A percentile compares a stretch with the other conserved stretches of the same genome.
Conservation (phyloP, 2,113 vertebrate genomes). For the Equus quagga region DNA sequence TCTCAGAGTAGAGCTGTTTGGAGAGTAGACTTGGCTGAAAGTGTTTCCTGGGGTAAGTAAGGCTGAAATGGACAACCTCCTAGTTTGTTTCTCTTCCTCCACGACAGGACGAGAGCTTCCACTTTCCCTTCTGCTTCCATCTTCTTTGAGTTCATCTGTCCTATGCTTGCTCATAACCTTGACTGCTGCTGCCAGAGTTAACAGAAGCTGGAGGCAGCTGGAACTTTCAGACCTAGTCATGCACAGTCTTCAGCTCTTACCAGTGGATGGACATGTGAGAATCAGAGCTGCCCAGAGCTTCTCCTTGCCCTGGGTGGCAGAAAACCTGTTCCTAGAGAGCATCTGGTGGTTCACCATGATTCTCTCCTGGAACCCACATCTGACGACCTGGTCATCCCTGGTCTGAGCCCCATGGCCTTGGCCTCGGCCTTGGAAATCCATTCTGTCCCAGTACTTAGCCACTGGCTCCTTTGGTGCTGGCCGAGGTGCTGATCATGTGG, state of each 20-base stretch:
- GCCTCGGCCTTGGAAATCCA: background rate
- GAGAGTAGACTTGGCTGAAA: background rate
- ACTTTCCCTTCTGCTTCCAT: background rate
- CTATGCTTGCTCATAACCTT: background rate
- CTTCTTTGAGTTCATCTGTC: background rate
- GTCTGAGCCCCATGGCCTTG: background rate
- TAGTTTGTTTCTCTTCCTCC: background rate
- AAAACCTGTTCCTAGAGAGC: background rate
- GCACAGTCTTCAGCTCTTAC: background rate
- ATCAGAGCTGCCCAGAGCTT: background rate
- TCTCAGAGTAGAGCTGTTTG: background rate
- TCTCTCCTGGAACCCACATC: background rate
- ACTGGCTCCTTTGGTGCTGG: background rate
- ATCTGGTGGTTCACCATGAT: background rate
- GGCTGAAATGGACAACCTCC: background rate
- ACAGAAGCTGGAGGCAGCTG: background rate
- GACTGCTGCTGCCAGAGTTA: background rate
- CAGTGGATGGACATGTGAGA: background rate
- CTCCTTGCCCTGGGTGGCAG: background rate
- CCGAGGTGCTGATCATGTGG: background rate
- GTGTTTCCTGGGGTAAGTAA: background rate
- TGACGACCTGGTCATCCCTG: background rate
- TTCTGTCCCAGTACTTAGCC: background rate
- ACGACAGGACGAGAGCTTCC: background rate
- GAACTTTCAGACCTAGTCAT: background rate